These are phyloP conservation scores for Malurus leucopterus DNA, from an alignment of 2,797 vertebrate genomes.

Conservation along the genomic window DNA sequence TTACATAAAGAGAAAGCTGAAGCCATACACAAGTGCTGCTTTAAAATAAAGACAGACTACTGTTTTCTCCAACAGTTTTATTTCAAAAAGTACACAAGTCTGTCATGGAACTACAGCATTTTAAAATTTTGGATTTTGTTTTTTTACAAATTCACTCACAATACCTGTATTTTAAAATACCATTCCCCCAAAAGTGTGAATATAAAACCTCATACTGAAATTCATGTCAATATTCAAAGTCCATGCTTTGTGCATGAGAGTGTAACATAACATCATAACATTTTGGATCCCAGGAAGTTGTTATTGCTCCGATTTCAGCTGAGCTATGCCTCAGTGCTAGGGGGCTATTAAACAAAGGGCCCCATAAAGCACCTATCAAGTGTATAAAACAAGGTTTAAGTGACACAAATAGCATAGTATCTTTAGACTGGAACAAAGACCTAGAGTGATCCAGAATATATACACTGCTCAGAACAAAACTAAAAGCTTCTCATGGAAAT, in stretches of 20 bases:
- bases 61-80: constrained; percentile 72
- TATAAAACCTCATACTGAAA: constrained; percentile 61
- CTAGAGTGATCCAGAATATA: constrained; percentile 26
- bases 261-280: background rate
- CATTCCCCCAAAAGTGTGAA: constrained; percentile 41
- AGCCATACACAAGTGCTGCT: constrained; percentile 47
- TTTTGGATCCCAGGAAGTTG: constrained; percentile 33
- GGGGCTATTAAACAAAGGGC: background rate
- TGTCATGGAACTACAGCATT: constrained; percentile 71
- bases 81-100: constrained; percentile 76
- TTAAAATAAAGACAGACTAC: constrained; percentile 62
- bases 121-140: constrained; percentile 36
- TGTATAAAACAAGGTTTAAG: constrained; percentile 8
- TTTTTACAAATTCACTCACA: constrained; percentile 63
- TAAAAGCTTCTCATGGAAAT: constrained; percentile 2
- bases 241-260: constrained; percentile 40
- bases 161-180: constrained; percentile 57
- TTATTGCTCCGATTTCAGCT: constrained; percentile 41
- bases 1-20: constrained; percentile 42
- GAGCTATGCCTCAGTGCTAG: constrained; percentile 15
- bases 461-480: constrained; percentile 27
- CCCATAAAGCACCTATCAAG: constrained; percentile 26
- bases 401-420: constrained; percentile 4
- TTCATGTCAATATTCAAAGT: constrained; percentile 33
- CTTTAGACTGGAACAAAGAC: constrained; percentile 19